A percentile compares a stretch with the other conserved stretches of the same genome.
These are phyloP conservation scores for Cuculus canorus DNA, from an alignment of 2,797 vertebrate genomes.

Conservation along the genomic window DNA sequence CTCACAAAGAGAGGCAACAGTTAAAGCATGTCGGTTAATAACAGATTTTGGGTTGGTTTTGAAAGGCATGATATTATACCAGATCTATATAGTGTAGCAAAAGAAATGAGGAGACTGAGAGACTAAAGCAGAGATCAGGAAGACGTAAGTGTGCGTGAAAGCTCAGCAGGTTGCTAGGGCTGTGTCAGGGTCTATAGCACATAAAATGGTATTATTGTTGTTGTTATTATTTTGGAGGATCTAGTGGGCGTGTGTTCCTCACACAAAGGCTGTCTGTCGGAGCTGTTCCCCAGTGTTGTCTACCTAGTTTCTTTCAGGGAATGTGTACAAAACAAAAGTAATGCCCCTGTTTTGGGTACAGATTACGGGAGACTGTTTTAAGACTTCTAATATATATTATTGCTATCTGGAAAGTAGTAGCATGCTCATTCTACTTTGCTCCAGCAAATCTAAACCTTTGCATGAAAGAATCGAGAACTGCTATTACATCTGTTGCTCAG, in stretches of 20 bases:
- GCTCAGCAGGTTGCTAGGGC: not conserved
- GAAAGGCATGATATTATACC: not conserved
- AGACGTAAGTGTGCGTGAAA: not conserved
- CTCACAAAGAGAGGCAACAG: not conserved
- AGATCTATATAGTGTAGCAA: not conserved
- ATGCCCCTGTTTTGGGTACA: not conserved
- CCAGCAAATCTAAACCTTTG: conserved; percentile 25
- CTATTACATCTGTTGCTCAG: not conserved
- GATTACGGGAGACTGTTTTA: not conserved
- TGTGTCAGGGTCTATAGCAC: not conserved
- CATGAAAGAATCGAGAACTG: conserved; percentile 9
- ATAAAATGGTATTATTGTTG: not conserved
- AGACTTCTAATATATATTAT: not conserved
- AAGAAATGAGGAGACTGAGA: not conserved
- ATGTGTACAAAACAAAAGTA: not conserved
- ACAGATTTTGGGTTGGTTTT: not conserved
- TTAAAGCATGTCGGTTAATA: not conserved
- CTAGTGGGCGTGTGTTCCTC: not conserved
- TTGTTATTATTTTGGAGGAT: not conserved
- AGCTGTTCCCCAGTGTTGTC: not conserved
- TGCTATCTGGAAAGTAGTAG: not conserved
- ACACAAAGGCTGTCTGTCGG: not conserved
- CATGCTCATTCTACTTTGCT: conserved; percentile 18
- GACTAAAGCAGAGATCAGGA: not conserved
- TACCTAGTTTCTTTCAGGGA: not conserved